Conservation (phyloP, 2,113 vertebrate species). For the Melanocharis versteri region DNA sequence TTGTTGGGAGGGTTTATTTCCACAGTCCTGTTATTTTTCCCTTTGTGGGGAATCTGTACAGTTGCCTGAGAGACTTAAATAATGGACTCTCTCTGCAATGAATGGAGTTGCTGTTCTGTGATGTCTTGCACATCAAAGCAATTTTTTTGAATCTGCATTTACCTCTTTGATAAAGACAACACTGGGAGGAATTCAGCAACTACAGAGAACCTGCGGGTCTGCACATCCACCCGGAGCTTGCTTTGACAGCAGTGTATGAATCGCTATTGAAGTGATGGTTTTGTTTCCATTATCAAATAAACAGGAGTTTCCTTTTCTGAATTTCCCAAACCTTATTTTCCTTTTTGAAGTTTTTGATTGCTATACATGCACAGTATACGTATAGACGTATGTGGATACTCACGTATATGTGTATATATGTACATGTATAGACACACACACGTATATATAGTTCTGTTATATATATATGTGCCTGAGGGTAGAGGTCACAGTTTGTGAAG, state of each 20-base stretch:
- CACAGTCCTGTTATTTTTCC: neutral
- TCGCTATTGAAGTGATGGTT: neutral
- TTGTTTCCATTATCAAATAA: neutral
- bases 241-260: neutral
- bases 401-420: rapidly evolving
- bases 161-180: constrained; percentile 44
- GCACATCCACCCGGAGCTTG: neutral
- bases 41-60: neutral
- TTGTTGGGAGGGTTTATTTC: neutral
- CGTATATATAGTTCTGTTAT: neutral
- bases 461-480: neutral
- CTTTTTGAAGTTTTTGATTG: neutral
- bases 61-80: constrained; percentile 29
- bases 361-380: neutral
- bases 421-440: neutral
- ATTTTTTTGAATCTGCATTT: constrained; percentile 32
- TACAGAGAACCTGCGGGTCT: neutral
- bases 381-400: neutral
- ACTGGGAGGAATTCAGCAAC: constrained; percentile 1
- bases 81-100: constrained; percentile 5
- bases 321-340: neutral
- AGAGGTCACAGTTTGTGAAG: neutral
- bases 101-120: constrained; percentile 28
- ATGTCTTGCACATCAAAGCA: constrained; percentile 39
- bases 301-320: neutral